A percentile compares a stretch with the other conserved stretches of the same genome.
Conservation (phyloP, 2,113 vertebrate genomes). For the Falco punctatus region DNA sequence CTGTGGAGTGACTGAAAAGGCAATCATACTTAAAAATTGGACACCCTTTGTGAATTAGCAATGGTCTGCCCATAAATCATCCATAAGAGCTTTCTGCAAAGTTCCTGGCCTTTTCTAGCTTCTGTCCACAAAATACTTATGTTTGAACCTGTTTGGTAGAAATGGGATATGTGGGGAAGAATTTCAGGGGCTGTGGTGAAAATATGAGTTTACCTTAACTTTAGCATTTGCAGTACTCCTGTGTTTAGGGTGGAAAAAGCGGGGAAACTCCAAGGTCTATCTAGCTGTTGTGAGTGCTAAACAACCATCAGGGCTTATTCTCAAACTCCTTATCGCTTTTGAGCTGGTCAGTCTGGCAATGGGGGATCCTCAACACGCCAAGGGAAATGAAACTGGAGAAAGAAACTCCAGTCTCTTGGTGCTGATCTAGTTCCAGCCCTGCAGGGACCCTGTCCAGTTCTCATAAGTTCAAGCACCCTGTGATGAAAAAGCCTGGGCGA, state of each 20-base stretch:
- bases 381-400: neutral
- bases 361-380: neutral
- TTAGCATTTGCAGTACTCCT: neutral
- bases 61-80: neutral
- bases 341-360: neutral
- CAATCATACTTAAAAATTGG: slow-evolving; percentile 5
- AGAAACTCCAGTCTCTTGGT: neutral
- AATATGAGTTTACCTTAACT: neutral
- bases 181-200: neutral
- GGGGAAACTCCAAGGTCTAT: neutral
- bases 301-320: neutral
- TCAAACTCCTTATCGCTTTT: neutral
- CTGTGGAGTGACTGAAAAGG: slow-evolving; percentile 16
- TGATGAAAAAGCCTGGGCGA: neutral
- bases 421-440: neutral
- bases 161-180: neutral
- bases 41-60: neutral
- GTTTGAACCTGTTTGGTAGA: neutral
- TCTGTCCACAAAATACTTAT: neutral
- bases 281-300: neutral
- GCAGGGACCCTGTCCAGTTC: neutral
- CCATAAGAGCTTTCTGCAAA: neutral
- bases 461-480: neutral
- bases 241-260: neutral
- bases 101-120: neutral